These are phyloP conservation scores for Oryctolagus cuniculus DNA, from an alignment of 2,113 vertebrate species.

Conservation along the genomic window DNA sequence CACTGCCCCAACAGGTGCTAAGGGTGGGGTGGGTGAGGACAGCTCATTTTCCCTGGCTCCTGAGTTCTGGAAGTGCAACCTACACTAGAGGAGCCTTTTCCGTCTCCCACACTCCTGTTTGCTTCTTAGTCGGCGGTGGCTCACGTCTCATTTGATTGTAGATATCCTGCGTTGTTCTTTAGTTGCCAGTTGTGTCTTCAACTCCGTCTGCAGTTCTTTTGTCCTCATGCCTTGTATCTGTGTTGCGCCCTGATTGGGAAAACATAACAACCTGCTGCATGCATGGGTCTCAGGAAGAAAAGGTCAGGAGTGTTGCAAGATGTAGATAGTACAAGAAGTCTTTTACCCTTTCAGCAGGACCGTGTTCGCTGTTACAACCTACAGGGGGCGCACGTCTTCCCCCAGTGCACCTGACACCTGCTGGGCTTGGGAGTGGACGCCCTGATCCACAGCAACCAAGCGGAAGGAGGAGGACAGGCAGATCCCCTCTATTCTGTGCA, in stretches of 20 bases:
- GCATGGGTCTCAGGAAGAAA: background rate
- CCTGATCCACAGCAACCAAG: background rate
- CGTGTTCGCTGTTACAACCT: background rate
- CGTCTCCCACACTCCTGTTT: too few relatives aligned
- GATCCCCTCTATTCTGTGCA: background rate
- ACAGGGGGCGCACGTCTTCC: background rate
- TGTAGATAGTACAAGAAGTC: background rate
- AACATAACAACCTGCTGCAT: background rate
- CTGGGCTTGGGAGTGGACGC: background rate
- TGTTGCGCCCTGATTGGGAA: background rate
- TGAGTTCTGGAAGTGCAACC: background rate
- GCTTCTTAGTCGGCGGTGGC: background rate
- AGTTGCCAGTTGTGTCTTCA: background rate
- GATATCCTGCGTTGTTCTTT: rapidly evolving
- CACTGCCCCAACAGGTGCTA: background rate
- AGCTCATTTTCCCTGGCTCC: background rate
- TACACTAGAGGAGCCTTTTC: background rate
- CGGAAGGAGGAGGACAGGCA: background rate
- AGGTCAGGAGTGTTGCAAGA: background rate
- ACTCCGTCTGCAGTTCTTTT: background rate
- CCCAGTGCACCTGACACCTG: background rate
- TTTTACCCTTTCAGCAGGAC: background rate
- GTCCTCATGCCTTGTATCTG: rapidly evolving
- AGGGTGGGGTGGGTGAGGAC: rapidly evolving
- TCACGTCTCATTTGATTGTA: background rate